These are phyloP conservation scores for Ceratitis capitata DNA, from an alignment of 1,140 invertebrate genomes.

Conservation along the genomic window DNA sequence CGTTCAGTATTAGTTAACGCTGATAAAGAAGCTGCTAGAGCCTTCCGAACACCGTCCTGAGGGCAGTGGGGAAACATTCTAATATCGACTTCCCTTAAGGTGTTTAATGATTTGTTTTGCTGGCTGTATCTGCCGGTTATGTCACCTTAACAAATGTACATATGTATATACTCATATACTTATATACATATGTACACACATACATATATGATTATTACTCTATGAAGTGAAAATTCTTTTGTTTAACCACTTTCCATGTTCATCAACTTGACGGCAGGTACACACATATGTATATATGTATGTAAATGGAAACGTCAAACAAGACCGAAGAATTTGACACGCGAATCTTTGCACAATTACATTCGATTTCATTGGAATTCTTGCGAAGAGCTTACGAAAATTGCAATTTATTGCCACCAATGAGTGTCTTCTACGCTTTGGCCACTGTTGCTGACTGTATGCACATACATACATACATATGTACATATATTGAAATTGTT, in stretches of 20 bases:
- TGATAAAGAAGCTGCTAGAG: too few relatives aligned
- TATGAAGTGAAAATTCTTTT: neutral
- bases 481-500: too few relatives aligned
- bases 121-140: too few relatives aligned
- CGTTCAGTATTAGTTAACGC: too few relatives aligned
- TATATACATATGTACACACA: neutral
- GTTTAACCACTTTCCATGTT: neutral
- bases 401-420: neutral
- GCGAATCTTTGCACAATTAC: slow-evolving; percentile 12
- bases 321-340: neutral
- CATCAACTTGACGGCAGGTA: neutral
- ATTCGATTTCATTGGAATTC: slow-evolving; percentile 15
- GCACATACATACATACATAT: neutral
- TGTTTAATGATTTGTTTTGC: too few relatives aligned
- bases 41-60: too few relatives aligned
- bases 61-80: too few relatives aligned
- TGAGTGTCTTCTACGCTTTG: neutral
- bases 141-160: too few relatives aligned
- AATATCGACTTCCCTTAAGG: too few relatives aligned
- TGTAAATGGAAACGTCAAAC: slow-evolving; percentile 15
- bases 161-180: too few relatives aligned
- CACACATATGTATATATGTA: neutral
- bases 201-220: neutral
- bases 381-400: neutral
- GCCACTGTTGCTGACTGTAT: neutral